Conservation (phyloP, 2,113 vertebrate species). For the Phoenicopterus ruber region DNA sequence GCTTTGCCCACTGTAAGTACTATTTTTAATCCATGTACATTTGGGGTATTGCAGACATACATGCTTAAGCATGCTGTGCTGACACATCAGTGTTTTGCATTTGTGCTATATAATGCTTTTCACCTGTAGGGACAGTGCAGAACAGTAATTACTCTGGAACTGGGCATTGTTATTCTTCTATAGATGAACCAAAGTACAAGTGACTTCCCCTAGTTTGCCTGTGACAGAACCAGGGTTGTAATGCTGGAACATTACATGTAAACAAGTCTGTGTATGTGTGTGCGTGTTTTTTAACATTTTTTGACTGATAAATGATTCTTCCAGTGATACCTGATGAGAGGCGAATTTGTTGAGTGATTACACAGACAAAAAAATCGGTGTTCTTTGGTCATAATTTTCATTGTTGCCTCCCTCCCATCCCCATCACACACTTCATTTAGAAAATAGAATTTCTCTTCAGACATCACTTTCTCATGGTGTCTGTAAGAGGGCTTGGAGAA, state of each 20-base stretch:
- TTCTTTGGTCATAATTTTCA: neutral
- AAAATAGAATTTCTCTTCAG: neutral
- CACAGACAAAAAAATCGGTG: neutral
- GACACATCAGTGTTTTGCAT: neutral
- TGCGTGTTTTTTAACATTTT: neutral
- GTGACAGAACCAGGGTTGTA: neutral
- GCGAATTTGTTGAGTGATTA: neutral
- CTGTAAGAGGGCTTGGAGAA: neutral
- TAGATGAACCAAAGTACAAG: neutral
- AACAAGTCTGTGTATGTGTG: neutral
- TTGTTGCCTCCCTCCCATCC: neutral
- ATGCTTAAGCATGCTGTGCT: neutral
- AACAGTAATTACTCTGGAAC: neutral
- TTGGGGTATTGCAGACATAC: neutral
- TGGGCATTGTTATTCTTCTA: neutral
- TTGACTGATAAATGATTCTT: neutral
- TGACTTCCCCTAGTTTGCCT: neutral
- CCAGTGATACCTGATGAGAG: neutral
- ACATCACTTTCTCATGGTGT: neutral
- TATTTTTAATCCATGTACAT: neutral
- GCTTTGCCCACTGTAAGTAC: constrained; percentile 52
- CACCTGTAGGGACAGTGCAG: neutral
- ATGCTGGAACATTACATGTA: neutral
- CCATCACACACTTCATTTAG: neutral
- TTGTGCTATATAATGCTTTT: neutral